Evolutionary conservation across 2,113 vertebrate species (phyloP).

Genomic region (Progne subis): DNA sequence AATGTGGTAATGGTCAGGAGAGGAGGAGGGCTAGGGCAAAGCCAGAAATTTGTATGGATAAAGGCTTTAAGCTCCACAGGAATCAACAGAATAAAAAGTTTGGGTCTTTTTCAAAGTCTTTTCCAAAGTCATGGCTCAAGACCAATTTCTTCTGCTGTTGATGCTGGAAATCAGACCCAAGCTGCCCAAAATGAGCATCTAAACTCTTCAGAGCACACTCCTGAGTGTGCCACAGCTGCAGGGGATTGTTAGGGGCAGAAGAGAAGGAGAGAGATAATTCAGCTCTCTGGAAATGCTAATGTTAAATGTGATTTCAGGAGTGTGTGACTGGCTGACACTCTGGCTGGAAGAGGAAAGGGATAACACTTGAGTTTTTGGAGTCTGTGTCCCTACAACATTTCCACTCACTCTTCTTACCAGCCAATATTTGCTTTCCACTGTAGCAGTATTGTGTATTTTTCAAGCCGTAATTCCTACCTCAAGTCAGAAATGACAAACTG

Average conservation of each 20-base stretch:
- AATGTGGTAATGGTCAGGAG: neutral
- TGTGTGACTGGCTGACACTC: neutral
- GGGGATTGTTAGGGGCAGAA: neutral
- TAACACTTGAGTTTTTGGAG: neutral
- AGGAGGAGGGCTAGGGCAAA: neutral
- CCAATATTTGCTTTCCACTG: rapidly evolving
- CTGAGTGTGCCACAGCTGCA: neutral
- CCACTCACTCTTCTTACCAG: neutral
- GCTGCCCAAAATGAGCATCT: neutral
- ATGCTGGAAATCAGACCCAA: neutral
- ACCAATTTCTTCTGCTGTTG: neutral
- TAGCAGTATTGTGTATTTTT: neutral
- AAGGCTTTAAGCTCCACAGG: neutral
- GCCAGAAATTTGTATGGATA: neutral
- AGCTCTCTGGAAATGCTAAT: neutral
- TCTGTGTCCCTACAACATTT: neutral
- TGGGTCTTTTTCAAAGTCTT: neutral
- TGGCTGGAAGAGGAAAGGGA: neutral
- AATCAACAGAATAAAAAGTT: neutral
- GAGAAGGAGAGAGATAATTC: neutral
- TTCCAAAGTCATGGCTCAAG: neutral
- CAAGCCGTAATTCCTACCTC: neutral
- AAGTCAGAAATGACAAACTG: neutral
- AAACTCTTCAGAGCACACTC: neutral
- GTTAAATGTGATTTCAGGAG: neutral